A percentile compares a stretch with the other conserved stretches of the same genome.
Conservation (phyloP, 2,113 vertebrate genomes). For the Oxyruncus cristatus region DNA sequence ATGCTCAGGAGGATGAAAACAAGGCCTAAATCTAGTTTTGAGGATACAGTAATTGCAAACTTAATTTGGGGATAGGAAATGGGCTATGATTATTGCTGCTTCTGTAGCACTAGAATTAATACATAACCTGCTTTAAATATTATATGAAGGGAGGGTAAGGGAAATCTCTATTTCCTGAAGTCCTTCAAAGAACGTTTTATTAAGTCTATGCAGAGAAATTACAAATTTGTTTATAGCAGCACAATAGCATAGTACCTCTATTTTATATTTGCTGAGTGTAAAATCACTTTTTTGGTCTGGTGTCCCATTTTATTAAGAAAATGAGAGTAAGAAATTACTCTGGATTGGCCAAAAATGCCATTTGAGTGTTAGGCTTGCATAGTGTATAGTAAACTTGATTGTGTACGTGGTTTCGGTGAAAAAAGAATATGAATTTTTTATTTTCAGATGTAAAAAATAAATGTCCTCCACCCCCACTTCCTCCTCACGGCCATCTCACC, state of each 20-base stretch:
- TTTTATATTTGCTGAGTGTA: background rate
- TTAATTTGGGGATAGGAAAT: background rate
- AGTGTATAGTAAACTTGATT: background rate
- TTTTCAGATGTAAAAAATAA: slow-evolving; percentile 68
- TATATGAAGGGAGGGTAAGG: background rate
- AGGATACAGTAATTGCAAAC: background rate
- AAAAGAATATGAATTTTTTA: background rate
- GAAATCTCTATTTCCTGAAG: background rate
- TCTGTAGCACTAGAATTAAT: background rate
- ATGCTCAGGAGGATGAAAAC: background rate
- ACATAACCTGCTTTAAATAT: background rate
- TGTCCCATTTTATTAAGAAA: background rate
- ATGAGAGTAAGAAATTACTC: background rate
- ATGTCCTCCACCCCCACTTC: slow-evolving; percentile 73
- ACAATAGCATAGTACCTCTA: background rate
- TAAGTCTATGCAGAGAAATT: background rate
- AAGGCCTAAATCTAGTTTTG: background rate
- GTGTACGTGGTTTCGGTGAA: background rate
- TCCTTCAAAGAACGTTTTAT: background rate
- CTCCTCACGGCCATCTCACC: background rate
- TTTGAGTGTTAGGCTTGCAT: background rate
- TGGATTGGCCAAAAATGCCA: background rate
- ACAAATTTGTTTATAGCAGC: background rate
- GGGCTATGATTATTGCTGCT: background rate
- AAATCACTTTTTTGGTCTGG: background rate